These are phyloP conservation scores for Tetramorium alpestre DNA, from an alignment of 1,140 invertebrate species.

Conservation along the genomic window DNA sequence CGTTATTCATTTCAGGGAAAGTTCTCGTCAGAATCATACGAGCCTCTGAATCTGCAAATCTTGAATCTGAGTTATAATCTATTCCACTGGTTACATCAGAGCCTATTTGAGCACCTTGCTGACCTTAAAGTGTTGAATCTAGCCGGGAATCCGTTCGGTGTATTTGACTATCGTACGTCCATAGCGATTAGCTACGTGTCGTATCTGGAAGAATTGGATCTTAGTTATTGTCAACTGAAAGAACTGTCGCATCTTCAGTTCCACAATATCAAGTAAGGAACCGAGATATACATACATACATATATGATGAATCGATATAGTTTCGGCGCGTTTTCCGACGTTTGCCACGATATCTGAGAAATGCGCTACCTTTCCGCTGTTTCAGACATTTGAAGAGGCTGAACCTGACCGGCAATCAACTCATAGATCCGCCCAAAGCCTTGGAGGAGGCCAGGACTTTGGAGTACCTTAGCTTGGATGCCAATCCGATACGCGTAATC, in stretches of 20 bases:
- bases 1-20: slow-evolving; percentile 86
- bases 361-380: not conserved
- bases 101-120: slow-evolving; percentile 90
- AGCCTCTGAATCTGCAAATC: slow-evolving; percentile 88
- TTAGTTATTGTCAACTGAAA: slow-evolving; percentile 89
- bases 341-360: not conserved
- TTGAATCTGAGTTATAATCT: slow-evolving; percentile 89
- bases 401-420: slow-evolving; percentile 89
- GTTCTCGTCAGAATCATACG: slow-evolving; percentile 86
- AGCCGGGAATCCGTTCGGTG: slow-evolving; percentile 88
- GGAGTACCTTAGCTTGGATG: slow-evolving; percentile 88
- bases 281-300: no score
- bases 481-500: slow-evolving; percentile 88
- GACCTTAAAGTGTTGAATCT: slow-evolving; percentile 89
- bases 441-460: slow-evolving; percentile 87
- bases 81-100: slow-evolving; percentile 88
- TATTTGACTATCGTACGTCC: slow-evolving; percentile 87
- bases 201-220: slow-evolving; percentile 89
- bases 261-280: slow-evolving; percentile 79
- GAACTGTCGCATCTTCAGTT: slow-evolving; percentile 88
- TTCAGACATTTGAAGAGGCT: slow-evolving; percentile 87
- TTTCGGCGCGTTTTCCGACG: not conserved
- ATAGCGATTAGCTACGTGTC: slow-evolving; percentile 88
- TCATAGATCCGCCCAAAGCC: slow-evolving; percentile 87
- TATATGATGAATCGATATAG: not conserved